Evolutionary conservation across 2,113 vertebrate genomes (phyloP).

Genomic region (Podarcis muralis): DNA sequence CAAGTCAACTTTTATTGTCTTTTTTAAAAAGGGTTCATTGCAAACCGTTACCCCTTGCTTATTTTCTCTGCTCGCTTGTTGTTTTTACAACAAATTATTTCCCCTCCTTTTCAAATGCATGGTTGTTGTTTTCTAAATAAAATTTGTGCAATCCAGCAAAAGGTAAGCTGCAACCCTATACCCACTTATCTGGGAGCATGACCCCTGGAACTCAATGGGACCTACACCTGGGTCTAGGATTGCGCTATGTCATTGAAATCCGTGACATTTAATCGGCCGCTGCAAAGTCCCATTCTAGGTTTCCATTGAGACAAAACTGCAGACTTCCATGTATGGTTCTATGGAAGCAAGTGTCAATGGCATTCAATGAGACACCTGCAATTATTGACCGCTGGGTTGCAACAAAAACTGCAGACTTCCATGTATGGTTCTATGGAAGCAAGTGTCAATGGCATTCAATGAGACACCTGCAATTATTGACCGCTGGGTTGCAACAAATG

Average conservation of each 20-base stretch:
- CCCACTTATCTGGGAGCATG: background rate
- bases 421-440: background rate
- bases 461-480: background rate
- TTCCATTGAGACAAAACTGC: background rate
- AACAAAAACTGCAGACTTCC: too few species aligned
- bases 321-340: background rate
- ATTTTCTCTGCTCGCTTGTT: background rate
- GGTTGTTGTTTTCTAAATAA: background rate
- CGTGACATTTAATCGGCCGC: background rate
- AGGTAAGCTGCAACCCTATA: background rate
- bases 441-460: background rate
- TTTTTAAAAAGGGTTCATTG: background rate
- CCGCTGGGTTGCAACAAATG: background rate
- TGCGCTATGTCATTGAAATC: background rate
- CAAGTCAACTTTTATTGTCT: too few species aligned
- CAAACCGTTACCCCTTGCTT: background rate
- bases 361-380: background rate
- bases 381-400: background rate
- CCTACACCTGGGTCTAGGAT: background rate
- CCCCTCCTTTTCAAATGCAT: background rate
- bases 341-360: background rate
- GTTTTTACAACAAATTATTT: background rate
- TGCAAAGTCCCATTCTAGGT: background rate
- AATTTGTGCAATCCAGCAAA: background rate
- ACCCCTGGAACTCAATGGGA: background rate